Evolutionary conservation across 2,797 vertebrate species (phyloP), one percentile per base, ranked within the genome.

Genomic region (Gymnodraco acuticeps): DNA sequence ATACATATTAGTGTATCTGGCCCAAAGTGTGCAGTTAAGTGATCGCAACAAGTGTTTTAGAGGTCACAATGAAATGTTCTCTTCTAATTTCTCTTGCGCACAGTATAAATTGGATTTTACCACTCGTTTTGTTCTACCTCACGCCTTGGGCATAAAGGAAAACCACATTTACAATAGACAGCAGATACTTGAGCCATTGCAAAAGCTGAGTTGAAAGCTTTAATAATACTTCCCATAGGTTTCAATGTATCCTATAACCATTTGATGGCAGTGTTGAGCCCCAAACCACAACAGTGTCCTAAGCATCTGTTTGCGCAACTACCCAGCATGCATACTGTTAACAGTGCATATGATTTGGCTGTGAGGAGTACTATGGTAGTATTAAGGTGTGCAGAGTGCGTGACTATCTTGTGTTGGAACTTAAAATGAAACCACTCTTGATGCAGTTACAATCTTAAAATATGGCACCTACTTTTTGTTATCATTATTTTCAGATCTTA

Each of bases 261-360:
- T 88, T 65, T 64, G 93, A 87, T 93, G 91, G 93, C 92, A 93
- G 89, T 92, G 78, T 94, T 91, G 90, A 91, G 88, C 86, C 79
- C 91, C 46, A 59, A 11, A 59, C 59, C n/a, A 60, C 45, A 10
- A 12, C n/a, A 20, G 15, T 47, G 3, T 33, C 45, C 47, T 13
- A 9, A 42, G 10, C 54, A 66, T 59, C n/a, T 77, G 48, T 62
- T 72, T 70, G 58, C 65, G 16, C 64, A 78, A 12, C 41, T 31
- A 5, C 16, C 13, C 27, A 43, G 3, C 47, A 62, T 62, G 12
- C 20, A 23, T 38, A 13, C 13, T 14, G 10, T 64, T 33, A 2
- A 69, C 12, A 10, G 10, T 17, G 0, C 19, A 17, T 65, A 41
- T 62, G 38, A 38, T 59, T 70, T 53, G 8, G 50, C 20, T 42